Conservation (phyloP, 2,797 vertebrate species). For the Danionella dracula region DNA sequence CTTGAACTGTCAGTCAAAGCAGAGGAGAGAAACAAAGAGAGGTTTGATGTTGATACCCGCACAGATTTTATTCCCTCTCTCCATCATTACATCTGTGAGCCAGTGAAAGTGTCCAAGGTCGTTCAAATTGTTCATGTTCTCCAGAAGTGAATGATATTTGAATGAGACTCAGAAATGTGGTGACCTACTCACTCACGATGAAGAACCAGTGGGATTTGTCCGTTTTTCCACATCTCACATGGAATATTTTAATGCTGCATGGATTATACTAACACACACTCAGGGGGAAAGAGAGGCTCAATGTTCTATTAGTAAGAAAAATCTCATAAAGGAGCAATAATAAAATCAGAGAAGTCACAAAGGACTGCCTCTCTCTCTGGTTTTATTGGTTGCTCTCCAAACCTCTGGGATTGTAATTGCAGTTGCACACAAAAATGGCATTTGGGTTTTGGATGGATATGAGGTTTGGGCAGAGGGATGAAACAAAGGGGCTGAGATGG, state of each 20-base stretch:
- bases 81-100: conserved; percentile 17
- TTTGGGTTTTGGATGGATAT: conserved; percentile 27
- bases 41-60: conserved; percentile 16
- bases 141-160: conserved; percentile 1
- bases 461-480: conserved; percentile 28
- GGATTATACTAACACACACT: neutral
- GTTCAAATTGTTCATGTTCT: conserved; percentile 23
- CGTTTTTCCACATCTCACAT: neutral
- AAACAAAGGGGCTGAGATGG: conserved; percentile 37
- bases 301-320: conserved; percentile 12
- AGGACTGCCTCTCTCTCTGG: conserved; percentile 24
- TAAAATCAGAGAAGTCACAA: conserved; percentile 24
- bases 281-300: neutral
- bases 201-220: neutral
- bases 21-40: conserved; percentile 2
- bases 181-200: neutral
- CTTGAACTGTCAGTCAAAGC: conserved; percentile 48
- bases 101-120: conserved; percentile 34
- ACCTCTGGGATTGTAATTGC: conserved; percentile 42
- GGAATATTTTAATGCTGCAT: conserved; percentile 9
- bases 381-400: conserved; percentile 37
- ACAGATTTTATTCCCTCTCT: conserved; percentile 8
- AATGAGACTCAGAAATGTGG: neutral
- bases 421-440: conserved; percentile 23
- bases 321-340: conserved; percentile 28